These are phyloP conservation scores for Ametastegia equiseti DNA, from an alignment of 2,888 invertebrate species.

Conservation along the genomic window DNA sequence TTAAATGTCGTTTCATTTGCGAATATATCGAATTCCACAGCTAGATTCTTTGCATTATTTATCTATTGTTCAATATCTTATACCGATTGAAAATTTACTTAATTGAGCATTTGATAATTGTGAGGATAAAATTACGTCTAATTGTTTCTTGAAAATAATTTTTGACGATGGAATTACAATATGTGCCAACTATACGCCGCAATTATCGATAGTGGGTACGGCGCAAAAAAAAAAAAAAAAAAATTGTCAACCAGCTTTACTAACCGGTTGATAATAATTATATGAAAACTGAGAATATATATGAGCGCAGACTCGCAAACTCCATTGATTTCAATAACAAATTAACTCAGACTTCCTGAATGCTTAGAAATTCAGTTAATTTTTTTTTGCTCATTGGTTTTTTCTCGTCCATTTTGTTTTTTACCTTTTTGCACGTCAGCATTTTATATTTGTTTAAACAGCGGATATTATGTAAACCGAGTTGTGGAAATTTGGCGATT, in stretches of 20 bases:
- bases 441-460: not conserved
- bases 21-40: no score
- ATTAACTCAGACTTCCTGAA: conserved; percentile 18
- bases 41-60: no score
- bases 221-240: not conserved
- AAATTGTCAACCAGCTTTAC: conserved; percentile 4
- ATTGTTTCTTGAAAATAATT: not conserved
- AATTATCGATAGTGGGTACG: not conserved
- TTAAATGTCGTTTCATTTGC: no score
- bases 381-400: not conserved
- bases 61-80: no score
- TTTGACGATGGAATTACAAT: conserved; percentile 6
- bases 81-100: not conserved
- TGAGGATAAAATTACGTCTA: not conserved
- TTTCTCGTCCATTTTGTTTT: not conserved
- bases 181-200: not conserved
- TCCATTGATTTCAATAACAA: conserved; percentile 28
- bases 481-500: not conserved
- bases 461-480: not conserved
- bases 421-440: not conserved
- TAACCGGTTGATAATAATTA: conserved; percentile 31
- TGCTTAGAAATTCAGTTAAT: not conserved
- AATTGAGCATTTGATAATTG: not conserved
- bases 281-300: not conserved
- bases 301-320: conserved; percentile 1